Percentiles rank a stretch among this genome's conserved stretches.
These are phyloP conservation scores for Cephus nigrinus DNA, from an alignment of 2,888 invertebrate genomes.

Conservation along the genomic window DNA sequence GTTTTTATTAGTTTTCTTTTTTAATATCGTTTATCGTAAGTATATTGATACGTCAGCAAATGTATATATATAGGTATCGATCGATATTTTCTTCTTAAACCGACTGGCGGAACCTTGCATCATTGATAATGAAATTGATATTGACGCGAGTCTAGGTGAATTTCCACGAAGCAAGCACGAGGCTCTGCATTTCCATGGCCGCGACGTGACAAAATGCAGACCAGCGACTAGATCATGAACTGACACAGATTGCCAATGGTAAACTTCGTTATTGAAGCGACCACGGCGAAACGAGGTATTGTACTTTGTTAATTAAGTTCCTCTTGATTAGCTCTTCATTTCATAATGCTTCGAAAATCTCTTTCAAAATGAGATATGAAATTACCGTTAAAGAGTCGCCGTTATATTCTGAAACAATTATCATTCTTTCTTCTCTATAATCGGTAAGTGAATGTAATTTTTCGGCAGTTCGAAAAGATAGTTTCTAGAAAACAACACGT, in stretches of 20 bases:
- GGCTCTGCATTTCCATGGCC: not conserved
- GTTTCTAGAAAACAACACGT: not conserved
- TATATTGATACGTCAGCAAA: not conserved
- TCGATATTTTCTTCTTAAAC: not conserved
- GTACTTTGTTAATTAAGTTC: not conserved
- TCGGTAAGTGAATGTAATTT: not conserved
- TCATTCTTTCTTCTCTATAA: not conserved
- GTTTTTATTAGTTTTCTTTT: not conserved
- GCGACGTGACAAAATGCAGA: not conserved
- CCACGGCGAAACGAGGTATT: conserved; percentile 5
- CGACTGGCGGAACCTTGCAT: not conserved
- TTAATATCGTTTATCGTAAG: not conserved
- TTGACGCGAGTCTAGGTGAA: not conserved
- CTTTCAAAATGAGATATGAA: not conserved
- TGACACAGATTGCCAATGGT: conserved; percentile 7
- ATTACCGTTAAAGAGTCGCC: not conserved
- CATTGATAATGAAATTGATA: not conserved
- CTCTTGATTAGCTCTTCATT: conserved; percentile 1
- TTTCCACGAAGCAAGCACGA: not conserved
- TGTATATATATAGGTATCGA: not conserved
- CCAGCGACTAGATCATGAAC: not conserved
- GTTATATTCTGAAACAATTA: not conserved
- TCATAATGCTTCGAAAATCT: not conserved
- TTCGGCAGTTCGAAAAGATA: not conserved
- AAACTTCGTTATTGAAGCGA: conserved; percentile 15